phyloP scores from a whole-genome alignment of 2,113 vertebrate species.

The Carassius auratus region DNA sequence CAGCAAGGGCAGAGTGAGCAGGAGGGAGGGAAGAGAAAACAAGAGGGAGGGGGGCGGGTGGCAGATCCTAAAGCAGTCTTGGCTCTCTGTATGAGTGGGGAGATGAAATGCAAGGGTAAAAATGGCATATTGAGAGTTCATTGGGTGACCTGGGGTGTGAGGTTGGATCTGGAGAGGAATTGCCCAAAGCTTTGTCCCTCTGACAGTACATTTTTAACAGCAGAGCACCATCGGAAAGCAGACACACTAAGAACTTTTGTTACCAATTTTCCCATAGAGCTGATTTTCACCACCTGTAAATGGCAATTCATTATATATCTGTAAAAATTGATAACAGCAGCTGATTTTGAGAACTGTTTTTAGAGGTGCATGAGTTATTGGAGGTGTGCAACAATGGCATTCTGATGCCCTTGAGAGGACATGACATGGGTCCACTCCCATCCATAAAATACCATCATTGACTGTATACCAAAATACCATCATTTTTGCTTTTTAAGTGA shows the following conservation, averaged over 20 bases:
- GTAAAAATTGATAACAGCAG: not conserved
- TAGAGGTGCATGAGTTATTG: not conserved
- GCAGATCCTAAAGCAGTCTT: slow-evolving; percentile 47
- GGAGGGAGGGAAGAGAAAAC: slow-evolving; percentile 30
- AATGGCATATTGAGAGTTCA: slow-evolving; percentile 15
- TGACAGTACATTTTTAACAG: not conserved
- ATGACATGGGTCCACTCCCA: not conserved
- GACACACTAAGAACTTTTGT: not conserved
- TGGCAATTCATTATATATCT: not conserved
- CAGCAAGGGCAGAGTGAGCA: slow-evolving; percentile 51
- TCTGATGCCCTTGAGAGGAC: not conserved
- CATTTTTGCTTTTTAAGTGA: not conserved
- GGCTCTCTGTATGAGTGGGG: slow-evolving; percentile 40
- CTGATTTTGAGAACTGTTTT: not conserved
- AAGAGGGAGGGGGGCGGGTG: slow-evolving; percentile 13
- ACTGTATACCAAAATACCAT: not conserved
- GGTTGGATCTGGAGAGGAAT: not conserved
- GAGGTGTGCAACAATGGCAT: not conserved
- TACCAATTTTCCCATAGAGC: not conserved
- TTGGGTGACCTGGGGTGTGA: not conserved
- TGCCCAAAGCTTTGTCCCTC: not conserved
- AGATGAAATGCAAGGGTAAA: slow-evolving; percentile 45
- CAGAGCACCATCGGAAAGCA: not conserved
- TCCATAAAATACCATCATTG: not conserved
- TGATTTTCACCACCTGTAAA: not conserved